Evolutionary conservation across 2,797 vertebrate species (phyloP), one percentile per base, ranked within the genome.

Genomic region (Garrulus glandarius): DNA sequence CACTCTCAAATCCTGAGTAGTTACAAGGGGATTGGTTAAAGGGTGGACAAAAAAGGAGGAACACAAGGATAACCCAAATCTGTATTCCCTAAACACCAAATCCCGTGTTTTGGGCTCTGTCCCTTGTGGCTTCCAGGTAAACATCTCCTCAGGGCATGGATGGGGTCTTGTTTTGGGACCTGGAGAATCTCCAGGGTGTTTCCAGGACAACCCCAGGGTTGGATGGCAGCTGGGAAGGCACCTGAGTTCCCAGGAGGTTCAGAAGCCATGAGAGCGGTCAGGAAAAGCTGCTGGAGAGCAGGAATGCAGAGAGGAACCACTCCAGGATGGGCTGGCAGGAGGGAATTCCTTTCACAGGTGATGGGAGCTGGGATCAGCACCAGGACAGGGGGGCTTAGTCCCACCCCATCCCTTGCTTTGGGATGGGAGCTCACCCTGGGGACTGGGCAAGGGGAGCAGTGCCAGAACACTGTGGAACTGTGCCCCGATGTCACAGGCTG

Each of bases 251-350:
- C 37, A 44, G 19, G 39, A 11, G 5, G 2, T 30, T 46, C 50
- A 4, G 1, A 19, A 67, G 13, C 22, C 0, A 0, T 1, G 18
- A 15, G 6, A 71, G 13, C 5, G 4, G 24, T 5, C 17, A 12
- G 65, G 39, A 77, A 37, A 65, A 83, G 57, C 15, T 55, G 52
- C 64, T 37, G 68, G 39, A 67, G 72, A 32, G 30, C 20, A 18
- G 74, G 41, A 76, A 44, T 4, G 30, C 9, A 3, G 88, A 34
- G 46, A 67, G 47, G n/a, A 46, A 15, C 11, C 3, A 1, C 0
- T 1, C 0, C 4, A 90, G 84, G 63, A 26, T 52, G n/a, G 53
- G 61, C 39, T 68, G 69, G 39, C 14, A 59, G 14, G 41, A 50
- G n/a, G 13, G 39, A 50, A 65, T 50, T 65, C n/a, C 12, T 46